These are phyloP conservation scores for Poeciliopsis turrubarensis DNA, from an alignment of 2,113 vertebrate genomes.

Conservation along the genomic window DNA sequence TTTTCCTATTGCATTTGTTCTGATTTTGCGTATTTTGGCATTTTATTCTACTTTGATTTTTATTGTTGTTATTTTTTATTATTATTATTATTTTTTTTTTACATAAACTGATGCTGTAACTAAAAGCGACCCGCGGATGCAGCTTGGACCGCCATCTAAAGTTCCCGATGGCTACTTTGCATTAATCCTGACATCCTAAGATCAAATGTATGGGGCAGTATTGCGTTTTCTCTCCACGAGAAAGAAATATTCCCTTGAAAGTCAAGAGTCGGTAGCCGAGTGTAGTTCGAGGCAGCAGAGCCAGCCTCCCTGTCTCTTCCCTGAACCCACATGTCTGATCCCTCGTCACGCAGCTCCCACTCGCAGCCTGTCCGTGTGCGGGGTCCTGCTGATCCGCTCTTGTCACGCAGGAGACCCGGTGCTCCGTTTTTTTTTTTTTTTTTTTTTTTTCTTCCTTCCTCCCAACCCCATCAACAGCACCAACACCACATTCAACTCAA, in stretches of 20 bases:
- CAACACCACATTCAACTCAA: slow-evolving; percentile 51
- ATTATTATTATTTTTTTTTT: too few species aligned
- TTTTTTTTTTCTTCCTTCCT: slow-evolving; percentile 2
- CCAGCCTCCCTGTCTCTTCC: slow-evolving; percentile 34
- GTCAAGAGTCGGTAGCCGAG: slow-evolving; percentile 57
- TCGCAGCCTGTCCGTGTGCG: slow-evolving; percentile 60
- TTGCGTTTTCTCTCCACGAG: slow-evolving; percentile 55
- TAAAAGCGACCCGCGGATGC: slow-evolving; percentile 44
- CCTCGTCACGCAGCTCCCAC: slow-evolving; percentile 49
- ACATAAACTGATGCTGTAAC: background rate
- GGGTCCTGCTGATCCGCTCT: slow-evolving; percentile 75
- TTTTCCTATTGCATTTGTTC: background rate
- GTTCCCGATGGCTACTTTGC: slow-evolving; percentile 44
- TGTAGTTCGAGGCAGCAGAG: slow-evolving; percentile 49
- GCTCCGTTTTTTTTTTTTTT: slow-evolving; percentile 63
- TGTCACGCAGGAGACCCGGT: slow-evolving; percentile 79
- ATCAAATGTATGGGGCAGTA: slow-evolving; percentile 43
- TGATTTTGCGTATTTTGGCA: slow-evolving; percentile 7
- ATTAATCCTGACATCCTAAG: slow-evolving; percentile 40
- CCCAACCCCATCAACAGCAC: slow-evolving; percentile 69
- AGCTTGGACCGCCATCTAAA: slow-evolving; percentile 24
- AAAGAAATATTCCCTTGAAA: slow-evolving; percentile 29
- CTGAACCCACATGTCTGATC: slow-evolving; percentile 43
- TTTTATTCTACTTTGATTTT: background rate
- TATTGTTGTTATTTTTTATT: background rate